Percentiles rank a stretch among this genome's conserved stretches.
Conservation (phyloP, 2,113 vertebrate genomes). For the Oryzias curvinotus region DNA sequence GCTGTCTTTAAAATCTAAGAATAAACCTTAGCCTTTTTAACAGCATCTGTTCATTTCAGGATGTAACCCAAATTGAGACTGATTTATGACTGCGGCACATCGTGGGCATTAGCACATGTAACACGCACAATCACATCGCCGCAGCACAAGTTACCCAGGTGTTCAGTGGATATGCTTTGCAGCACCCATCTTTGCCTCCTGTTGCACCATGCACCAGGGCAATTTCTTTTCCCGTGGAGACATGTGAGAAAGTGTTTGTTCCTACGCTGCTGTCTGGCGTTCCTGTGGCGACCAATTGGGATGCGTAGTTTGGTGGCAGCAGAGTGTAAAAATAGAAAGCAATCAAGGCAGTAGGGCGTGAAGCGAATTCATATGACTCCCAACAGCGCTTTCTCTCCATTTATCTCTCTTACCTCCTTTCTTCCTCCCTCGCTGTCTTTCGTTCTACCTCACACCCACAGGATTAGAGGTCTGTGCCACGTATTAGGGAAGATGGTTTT, state of each 20-base stretch:
- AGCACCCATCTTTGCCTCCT: slow-evolving; percentile 53
- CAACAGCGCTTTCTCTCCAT: slow-evolving; percentile 75
- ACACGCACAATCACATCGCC: slow-evolving; percentile 18
- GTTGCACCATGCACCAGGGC: slow-evolving; percentile 52
- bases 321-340: slow-evolving; percentile 84
- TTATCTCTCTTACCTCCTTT: slow-evolving; percentile 68
- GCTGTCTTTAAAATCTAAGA: slow-evolving; percentile 18
- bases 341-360: slow-evolving; percentile 78
- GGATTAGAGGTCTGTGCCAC: slow-evolving; percentile 70
- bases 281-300: slow-evolving; percentile 79
- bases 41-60: slow-evolving; percentile 44
- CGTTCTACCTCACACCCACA: slow-evolving; percentile 72
- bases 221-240: slow-evolving; percentile 45
- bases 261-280: slow-evolving; percentile 67
- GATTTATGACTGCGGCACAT: slow-evolving; percentile 59
- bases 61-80: slow-evolving; percentile 47
- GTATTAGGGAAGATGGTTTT: slow-evolving; percentile 69
- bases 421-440: slow-evolving; percentile 62
- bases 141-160: slow-evolving; percentile 58
- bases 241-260: slow-evolving; percentile 65
- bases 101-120: slow-evolving; percentile 46
- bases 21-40: slow-evolving; percentile 36
- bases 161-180: slow-evolving; percentile 31
- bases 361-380: slow-evolving; percentile 78
- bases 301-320: slow-evolving; percentile 74